Evolutionary conservation across 1,140 invertebrate genomes (phyloP).

Genomic region (Physella acuta): DNA sequence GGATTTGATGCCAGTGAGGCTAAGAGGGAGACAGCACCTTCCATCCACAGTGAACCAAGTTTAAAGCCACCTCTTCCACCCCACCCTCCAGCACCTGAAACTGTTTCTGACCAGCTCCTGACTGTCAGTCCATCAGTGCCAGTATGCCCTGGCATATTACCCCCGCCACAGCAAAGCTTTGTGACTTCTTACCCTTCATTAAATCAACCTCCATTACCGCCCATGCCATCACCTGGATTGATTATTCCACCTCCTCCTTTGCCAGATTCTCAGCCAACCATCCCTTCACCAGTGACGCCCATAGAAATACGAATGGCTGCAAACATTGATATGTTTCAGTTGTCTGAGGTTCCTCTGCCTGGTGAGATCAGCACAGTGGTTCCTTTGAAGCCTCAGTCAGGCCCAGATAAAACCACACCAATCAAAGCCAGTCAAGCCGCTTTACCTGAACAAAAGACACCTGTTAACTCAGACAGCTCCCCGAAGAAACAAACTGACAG

Average conservation of each 20-base stretch:
- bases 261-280: neutral
- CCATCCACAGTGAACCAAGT: neutral
- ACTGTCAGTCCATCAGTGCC: neutral
- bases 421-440: neutral
- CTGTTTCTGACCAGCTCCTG: neutral
- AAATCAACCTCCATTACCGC: neutral
- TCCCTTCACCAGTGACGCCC: conserved; percentile 4
- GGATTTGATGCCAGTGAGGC: neutral
- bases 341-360: conserved; percentile 15
- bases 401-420: neutral
- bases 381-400: neutral
- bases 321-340: neutral
- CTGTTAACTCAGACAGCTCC: neutral
- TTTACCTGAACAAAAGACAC: neutral
- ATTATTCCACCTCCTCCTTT: neutral
- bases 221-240: neutral
- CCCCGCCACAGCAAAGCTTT: conserved; percentile 8
- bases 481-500: conserved; percentile 7
- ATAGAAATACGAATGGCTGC: neutral
- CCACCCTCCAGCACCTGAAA: too few species aligned
- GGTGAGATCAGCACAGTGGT: neutral
- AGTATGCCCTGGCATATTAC: neutral
- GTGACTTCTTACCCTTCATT: neutral
- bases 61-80: too few species aligned
- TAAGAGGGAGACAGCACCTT: neutral